A percentile compares a stretch with the other conserved stretches of the same genome.
Conservation (phyloP, 2,113 vertebrate genomes). For the Seriola rivoliana region DNA sequence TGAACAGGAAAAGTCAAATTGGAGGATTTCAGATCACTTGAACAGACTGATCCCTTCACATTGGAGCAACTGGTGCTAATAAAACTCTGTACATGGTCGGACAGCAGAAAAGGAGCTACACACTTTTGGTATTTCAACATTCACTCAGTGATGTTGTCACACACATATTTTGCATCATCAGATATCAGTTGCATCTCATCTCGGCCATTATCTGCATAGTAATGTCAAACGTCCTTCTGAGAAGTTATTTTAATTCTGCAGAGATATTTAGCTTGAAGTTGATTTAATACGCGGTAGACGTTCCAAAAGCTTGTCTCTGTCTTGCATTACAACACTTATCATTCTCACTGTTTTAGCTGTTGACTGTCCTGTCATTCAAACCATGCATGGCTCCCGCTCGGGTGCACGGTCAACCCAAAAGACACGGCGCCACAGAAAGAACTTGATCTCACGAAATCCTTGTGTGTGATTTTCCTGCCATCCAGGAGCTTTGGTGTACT, state of each 20-base stretch:
- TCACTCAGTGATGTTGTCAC: background rate
- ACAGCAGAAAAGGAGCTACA: background rate
- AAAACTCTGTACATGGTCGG: background rate
- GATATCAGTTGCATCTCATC: background rate
- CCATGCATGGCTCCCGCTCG: background rate
- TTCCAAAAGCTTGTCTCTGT: background rate
- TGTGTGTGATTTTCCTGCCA: conserved; percentile 33
- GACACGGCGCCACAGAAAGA: background rate
- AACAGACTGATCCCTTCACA: background rate
- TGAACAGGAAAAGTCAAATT: too few relatives aligned
- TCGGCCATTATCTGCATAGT: background rate
- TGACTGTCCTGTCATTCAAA: background rate
- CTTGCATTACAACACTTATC: background rate
- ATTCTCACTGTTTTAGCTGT: background rate
- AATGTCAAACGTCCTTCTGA: background rate
- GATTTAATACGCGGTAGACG: background rate
- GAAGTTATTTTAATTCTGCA: background rate
- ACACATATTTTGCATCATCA: background rate
- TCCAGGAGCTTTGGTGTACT: conserved; percentile 6
- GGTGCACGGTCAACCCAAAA: background rate
- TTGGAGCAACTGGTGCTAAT: background rate
- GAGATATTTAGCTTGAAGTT: too few relatives aligned
- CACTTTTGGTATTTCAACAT: background rate
- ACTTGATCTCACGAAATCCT: conserved; percentile 1
- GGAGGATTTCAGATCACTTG: background rate